A percentile compares a stretch with the other conserved stretches of the same genome.
phyloP scores from a whole-genome alignment of 2,888 invertebrate genomes.

The Idaea dimidiata region DNA sequence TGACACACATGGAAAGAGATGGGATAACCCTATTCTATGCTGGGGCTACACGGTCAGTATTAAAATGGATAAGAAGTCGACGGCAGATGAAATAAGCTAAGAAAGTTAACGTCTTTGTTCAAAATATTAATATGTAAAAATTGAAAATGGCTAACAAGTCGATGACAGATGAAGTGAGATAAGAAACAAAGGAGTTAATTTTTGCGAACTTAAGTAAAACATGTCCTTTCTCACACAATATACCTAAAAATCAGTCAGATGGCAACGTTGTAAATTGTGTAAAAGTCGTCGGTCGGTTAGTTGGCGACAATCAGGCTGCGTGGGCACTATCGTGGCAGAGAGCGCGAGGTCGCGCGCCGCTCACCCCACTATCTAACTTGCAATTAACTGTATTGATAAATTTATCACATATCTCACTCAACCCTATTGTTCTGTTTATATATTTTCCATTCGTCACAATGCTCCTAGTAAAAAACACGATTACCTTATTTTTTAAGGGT shows the following conservation, averaged over 20 bases:
- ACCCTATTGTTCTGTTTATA: conserved; percentile 67
- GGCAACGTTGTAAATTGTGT: conserved; percentile 30
- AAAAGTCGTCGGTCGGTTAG: conserved; percentile 50
- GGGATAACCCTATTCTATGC: too few species aligned
- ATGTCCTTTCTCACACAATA: too few species aligned
- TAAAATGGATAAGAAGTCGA: too few species aligned
- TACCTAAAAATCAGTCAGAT: conserved; percentile 15
- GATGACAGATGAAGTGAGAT: conserved; percentile 12
- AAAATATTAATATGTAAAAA: too few species aligned
- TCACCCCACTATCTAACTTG: conserved; percentile 71
- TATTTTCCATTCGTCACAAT: conserved; percentile 57
- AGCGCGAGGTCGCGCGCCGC: conserved; percentile 75
- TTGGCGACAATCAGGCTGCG: conserved; percentile 79
- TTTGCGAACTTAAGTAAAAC: too few species aligned
- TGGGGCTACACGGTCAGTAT: too few species aligned
- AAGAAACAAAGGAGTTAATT: conserved; percentile 10
- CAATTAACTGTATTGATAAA: conserved; percentile 71
- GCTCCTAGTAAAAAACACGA: conserved; percentile 33
- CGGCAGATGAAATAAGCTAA: too few species aligned
- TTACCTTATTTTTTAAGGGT: conserved; percentile 15
- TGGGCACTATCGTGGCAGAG: conserved; percentile 70
- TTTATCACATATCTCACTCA: conserved; percentile 64
- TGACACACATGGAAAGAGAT: too few species aligned
- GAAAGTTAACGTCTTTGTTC: too few species aligned
- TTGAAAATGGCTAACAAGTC: too few species aligned